Base-by-base conservation (phyloP, 1,140 invertebrate genomes). In the Drosophila rhopaloa region DNA sequence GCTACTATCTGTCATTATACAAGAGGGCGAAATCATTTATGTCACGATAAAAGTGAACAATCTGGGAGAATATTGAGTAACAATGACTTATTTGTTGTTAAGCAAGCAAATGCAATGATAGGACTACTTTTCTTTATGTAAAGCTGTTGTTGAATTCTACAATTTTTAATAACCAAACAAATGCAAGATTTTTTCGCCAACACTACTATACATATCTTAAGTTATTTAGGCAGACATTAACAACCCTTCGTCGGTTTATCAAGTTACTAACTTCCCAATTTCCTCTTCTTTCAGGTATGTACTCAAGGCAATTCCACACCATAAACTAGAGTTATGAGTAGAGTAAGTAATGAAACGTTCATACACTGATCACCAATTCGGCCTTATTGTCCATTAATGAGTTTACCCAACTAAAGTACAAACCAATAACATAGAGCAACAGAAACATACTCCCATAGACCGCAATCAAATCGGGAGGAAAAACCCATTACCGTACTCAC, bases 281-380 rank as follows among this genome's bases (percentile, higher is more conserved):
- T 60, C 59, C 19, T 46, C 48, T 58, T 5, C 19, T 81, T 81
- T 43, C 79, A 81, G 79, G 79, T 81, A 82, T 62, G 79, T 81
- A 72, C 67, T 66, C 16, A 66, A 19, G 5, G 38, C 37, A 10
- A 14, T 41, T 41, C 5, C 37, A 41, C 40, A 47, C 32, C 48
- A 44, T 73, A 46, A 73, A 73, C 40, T 41, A 24, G 24, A 73
- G 40, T 46, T 61, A 73, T 54, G 35, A 46, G 35, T 60, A 14
- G 55, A 54, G 70, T 73, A 73, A 73, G 70, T 73, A 73, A 73
- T 72, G 68, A 72, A 73, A 73, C 71, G 68, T 51, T 60, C 46
- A 51, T 9, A 14, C 46, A 35, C 46, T 51, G 70, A 73, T 73
- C 70, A 48, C 71, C 68, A 61, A 73, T 73, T 38, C 29, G 68